Evolutionary conservation across 1,140 invertebrate genomes (phyloP), one percentile per base, ranked within the genome.

Genomic region (Drosophila pruinosa): DNA sequence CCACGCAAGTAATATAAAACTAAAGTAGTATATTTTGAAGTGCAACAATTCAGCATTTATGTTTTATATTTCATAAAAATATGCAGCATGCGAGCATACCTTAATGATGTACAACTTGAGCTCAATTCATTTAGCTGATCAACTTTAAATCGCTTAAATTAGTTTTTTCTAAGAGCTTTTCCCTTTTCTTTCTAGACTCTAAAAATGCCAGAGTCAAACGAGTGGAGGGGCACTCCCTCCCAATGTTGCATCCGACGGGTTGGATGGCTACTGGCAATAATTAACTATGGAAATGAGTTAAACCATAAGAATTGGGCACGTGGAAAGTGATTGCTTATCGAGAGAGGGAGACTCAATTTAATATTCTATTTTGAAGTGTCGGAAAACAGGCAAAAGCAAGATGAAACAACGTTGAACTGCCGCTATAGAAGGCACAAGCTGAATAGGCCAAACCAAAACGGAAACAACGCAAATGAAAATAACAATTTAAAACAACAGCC

Each of bases 291-390:
- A 88, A 86, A 88, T 86, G 48, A 74, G 64, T 26, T 36, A 10
- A 41, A 21, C 2, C 48, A 24, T 43, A 17, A 65, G 61, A 74
- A 81, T 88, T 71, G 70, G 59, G 74, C 81, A 81, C 81, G 74
- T 86, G 81, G 78, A 86, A 81, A 81, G 78, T 71, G 78, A 81
- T 65, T 74, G 48, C 56, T 70, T 77, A 81, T 88, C 82, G 21
- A 34, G 15, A 47, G 31, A 75, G 52, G 36, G 50, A 63, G 52
- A 62, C 52, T 31, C 39, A 47, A 59, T 61, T 53, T 58, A 7
- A 5, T 34, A 58, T 58, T 48, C 59, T 50, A 17, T 31, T 54
- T 54, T n/a, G 38, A 19, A 24, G 3, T 34, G 31, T 56, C 41
- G 50, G 28, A 28, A 63, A 63, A 31, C 34, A n/a, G n/a, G n/a